Evolutionary conservation across 2,888 invertebrate genomes (phyloP).

Genomic region (Andricus curvator): DNA sequence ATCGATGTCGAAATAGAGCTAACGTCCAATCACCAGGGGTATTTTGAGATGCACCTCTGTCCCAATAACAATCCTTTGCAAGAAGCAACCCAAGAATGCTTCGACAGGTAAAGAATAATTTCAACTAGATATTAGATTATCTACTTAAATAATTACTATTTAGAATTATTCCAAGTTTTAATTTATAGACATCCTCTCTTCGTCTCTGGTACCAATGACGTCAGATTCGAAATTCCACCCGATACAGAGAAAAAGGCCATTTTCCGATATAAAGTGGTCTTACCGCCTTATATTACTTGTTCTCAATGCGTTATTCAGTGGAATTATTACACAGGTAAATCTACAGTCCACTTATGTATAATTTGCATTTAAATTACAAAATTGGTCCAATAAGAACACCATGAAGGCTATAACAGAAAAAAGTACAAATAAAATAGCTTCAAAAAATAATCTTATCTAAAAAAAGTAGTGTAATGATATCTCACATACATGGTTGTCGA

Average conservation of each 20-base stretch:
- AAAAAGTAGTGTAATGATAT: too few relatives aligned
- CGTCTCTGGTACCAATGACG: conserved; percentile 86
- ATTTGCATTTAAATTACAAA: conserved; percentile 1
- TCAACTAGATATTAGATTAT: neutral
- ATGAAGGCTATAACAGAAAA: neutral
- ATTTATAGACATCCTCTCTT: conserved; percentile 84
- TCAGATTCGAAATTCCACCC: conserved; percentile 85
- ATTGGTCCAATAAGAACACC: neutral
- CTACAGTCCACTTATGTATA: neutral
- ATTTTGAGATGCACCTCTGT: conserved; percentile 91
- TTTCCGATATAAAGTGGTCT: conserved; percentile 86
- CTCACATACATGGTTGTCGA: too few relatives aligned
- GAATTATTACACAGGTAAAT: conserved; percentile 90
- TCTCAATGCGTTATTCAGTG: conserved; percentile 95
- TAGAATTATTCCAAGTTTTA: conserved; percentile 24
- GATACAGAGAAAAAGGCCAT: conserved; percentile 84
- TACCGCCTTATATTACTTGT: conserved; percentile 91
- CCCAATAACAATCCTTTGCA: conserved; percentile 90
- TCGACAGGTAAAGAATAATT: conserved; percentile 82
- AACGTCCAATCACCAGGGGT: conserved; percentile 93
- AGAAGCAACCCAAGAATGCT: conserved; percentile 90
- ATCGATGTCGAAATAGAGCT: conserved; percentile 92
- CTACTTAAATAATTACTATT: too few relatives aligned
- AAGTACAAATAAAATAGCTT: too few relatives aligned
- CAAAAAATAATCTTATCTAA: too few relatives aligned